phyloP scores from a whole-genome alignment of 2,888 invertebrate genomes.

The Drosophila anomalata region DNA sequence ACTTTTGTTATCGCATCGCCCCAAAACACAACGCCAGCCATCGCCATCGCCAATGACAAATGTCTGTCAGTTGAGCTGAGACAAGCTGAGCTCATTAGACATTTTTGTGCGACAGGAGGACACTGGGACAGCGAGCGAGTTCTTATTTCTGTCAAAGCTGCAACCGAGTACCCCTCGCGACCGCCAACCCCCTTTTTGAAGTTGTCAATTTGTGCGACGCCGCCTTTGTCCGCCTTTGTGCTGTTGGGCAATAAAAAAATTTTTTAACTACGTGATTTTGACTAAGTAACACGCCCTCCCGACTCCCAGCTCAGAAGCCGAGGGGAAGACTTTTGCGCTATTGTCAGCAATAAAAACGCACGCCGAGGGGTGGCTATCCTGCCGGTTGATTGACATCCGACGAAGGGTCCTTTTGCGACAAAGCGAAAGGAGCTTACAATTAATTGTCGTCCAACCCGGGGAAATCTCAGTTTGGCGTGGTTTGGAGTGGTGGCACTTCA shows the following conservation, averaged over 20 bases:
- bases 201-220: constrained; percentile 64
- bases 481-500: constrained; percentile 34
- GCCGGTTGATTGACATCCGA: constrained; percentile 70
- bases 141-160: constrained; percentile 43
- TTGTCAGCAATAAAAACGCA: constrained; percentile 71
- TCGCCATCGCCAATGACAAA: constrained; percentile 62
- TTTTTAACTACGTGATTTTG: constrained; percentile 75
- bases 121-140: not conserved
- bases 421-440: constrained; percentile 71
- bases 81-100: constrained; percentile 71
- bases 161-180: constrained; percentile 9
- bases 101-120: constrained; percentile 42
- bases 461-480: constrained; percentile 44
- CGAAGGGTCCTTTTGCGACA: constrained; percentile 43
- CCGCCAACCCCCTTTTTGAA: constrained; percentile 28
- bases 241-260: constrained; percentile 65
- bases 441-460: constrained; percentile 56
- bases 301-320: not conserved
- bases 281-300: constrained; percentile 71
- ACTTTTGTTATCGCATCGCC: constrained; percentile 55
- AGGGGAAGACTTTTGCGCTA: constrained; percentile 59
- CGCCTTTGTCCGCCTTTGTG: constrained; percentile 54
- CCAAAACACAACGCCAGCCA: constrained; percentile 52
- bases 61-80: constrained; percentile 64
- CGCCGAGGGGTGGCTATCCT: constrained; percentile 15